Evolutionary conservation across 92 coral and sea anemone genomes (phyloP).

Genomic region (Heteractis magnifica): DNA sequence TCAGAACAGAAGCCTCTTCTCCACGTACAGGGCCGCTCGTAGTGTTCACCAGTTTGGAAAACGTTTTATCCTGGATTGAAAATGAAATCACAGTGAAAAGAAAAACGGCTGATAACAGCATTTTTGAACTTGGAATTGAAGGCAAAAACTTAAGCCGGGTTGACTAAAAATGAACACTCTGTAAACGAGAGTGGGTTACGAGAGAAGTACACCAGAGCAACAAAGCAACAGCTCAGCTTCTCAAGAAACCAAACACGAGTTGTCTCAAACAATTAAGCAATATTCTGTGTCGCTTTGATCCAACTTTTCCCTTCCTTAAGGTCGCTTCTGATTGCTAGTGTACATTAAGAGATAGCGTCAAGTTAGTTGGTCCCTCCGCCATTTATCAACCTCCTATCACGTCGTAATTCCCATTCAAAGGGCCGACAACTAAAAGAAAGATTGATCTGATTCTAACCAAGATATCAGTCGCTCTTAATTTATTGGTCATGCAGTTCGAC

Average conservation of each 20-base stretch:
- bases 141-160: background rate
- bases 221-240: background rate
- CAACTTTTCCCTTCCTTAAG: constrained; percentile 1
- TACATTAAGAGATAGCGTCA: background rate
- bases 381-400: background rate
- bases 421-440: constrained; percentile 4
- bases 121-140: background rate
- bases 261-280: background rate
- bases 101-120: background rate
- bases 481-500: constrained; percentile 1
- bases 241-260: background rate
- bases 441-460: background rate
- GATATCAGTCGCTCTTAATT: constrained; percentile 1
- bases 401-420: constrained; percentile 10
- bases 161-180: background rate
- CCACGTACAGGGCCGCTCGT: constrained; percentile 58
- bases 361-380: background rate
- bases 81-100: constrained; percentile 2
- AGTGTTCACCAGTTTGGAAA: constrained; percentile 35
- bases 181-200: background rate
- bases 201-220: background rate
- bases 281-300: background rate
- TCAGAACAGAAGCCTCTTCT: constrained; percentile 11
- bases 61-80: background rate
- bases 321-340: background rate